A percentile compares a stretch with the other conserved stretches of the same genome.
Conservation (phyloP, 2,888 invertebrate species). For the Reticulitermes lucifugus region DNA sequence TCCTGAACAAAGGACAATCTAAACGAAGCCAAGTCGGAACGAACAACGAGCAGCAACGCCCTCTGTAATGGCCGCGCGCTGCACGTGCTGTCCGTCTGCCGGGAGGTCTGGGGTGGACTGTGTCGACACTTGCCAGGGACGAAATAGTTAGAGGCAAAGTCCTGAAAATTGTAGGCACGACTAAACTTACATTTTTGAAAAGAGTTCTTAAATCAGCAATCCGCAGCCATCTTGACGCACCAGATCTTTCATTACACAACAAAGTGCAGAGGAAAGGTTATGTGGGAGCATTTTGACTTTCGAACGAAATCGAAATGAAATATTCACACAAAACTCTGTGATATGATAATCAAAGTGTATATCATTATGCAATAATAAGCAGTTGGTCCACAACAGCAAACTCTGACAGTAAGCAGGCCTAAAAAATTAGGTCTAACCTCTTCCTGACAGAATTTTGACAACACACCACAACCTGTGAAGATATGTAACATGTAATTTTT, state of each 20-base stretch:
- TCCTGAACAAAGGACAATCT: constrained; percentile 40
- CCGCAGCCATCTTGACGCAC: neutral
- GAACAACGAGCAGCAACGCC: constrained; percentile 18
- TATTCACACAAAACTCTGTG: neutral
- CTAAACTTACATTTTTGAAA: neutral
- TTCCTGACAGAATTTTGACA: too few relatives aligned
- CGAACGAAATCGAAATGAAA: neutral
- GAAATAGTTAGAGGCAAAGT: constrained; percentile 4
- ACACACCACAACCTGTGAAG: too few relatives aligned
- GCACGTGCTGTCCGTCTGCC: neutral
- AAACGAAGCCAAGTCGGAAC: constrained; percentile 29
- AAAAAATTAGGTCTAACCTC: too few relatives aligned
- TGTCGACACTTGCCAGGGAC: constrained; percentile 31
- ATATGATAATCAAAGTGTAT: too few relatives aligned
- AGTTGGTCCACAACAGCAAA: too few relatives aligned
- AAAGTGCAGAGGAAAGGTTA: neutral
- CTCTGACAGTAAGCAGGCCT: too few relatives aligned
- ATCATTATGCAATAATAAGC: too few relatives aligned
- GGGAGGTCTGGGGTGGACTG: neutral
- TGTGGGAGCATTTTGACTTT: neutral
- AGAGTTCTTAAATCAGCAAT: neutral
- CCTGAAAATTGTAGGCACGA: neutral
- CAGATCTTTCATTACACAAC: neutral
- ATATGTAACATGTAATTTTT: too few relatives aligned
- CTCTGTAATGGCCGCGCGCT: neutral